phyloP scores from a whole-genome alignment of 2,888 invertebrate species.

The Odontothrips loti region DNA sequence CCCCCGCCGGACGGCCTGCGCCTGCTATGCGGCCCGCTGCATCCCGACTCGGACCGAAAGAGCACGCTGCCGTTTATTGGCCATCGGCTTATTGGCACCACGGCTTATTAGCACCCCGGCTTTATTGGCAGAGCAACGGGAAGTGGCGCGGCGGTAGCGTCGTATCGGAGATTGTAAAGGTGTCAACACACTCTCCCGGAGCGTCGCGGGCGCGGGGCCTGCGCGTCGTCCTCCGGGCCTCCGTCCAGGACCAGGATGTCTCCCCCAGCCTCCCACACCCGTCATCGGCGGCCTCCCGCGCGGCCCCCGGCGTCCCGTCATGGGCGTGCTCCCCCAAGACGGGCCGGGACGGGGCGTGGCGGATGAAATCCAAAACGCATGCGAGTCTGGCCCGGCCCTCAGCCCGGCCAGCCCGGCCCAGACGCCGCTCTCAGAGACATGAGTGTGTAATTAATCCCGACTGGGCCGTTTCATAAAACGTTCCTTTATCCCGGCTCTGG shows the following conservation, averaged over 20 bases:
- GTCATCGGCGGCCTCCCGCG: not conserved
- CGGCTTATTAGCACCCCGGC: conserved; percentile 1
- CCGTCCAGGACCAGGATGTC: not conserved
- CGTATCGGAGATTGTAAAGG: not conserved
- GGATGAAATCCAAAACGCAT: not conserved
- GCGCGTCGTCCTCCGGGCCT: not conserved
- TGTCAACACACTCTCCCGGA: not conserved
- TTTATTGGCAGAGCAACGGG: conserved; percentile 5
- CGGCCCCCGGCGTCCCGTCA: not conserved
- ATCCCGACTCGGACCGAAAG: no score
- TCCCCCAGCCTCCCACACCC: no score
- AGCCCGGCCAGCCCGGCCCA: no score
- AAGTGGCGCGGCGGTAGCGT: not conserved
- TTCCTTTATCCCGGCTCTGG: no score
- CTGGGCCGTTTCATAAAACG: no score
- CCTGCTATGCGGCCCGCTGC: no score
- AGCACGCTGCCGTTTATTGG: no score
- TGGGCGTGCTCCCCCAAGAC: not conserved
- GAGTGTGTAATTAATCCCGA: not conserved
- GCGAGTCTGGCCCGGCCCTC: not conserved
- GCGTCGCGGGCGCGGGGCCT: not conserved
- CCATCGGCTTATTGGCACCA: no score
- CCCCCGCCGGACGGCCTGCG: no score
- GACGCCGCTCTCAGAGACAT: not conserved
- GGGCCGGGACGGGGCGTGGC: not conserved